phyloP scores from a whole-genome alignment of 2,888 invertebrate species.

The Pecten maximus region DNA sequence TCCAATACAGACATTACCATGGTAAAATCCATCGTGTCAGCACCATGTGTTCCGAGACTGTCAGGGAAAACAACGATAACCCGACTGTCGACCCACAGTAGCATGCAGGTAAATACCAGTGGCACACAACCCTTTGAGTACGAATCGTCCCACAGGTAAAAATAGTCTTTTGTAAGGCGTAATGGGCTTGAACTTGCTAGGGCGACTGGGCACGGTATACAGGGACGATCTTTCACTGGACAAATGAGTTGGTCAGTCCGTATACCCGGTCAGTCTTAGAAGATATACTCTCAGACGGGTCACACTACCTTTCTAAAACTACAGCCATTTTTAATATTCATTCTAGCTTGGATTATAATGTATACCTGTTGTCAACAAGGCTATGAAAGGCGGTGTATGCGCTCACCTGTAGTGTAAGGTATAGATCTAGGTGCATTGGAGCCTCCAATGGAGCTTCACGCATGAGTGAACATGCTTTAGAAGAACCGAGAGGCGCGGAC shows the following conservation, averaged over 20 bases:
- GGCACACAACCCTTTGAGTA: background rate
- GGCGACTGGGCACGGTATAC: background rate
- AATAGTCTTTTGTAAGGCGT: background rate
- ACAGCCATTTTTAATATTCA: slow-evolving; percentile 16
- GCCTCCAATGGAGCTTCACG: background rate
- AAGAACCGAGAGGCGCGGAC: background rate
- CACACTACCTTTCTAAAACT: background rate
- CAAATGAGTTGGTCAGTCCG: background rate
- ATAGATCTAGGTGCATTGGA: background rate
- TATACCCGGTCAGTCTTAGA: background rate
- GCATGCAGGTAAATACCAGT: slow-evolving; percentile 35
- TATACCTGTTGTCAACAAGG: background rate
- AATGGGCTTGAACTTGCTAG: slow-evolving; percentile 17
- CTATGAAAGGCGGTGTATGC: background rate
- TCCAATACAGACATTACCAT: background rate
- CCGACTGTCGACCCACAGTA: background rate
- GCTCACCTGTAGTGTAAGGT: background rate
- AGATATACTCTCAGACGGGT: background rate
- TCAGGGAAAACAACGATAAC: background rate
- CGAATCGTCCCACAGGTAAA: slow-evolving; percentile 32
- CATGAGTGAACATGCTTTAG: slow-evolving; percentile 15
- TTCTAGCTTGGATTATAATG: background rate
- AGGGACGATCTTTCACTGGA: background rate
- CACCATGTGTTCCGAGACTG: slow-evolving; percentile 6
- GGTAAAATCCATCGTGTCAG: slow-evolving; percentile 17